Evolutionary conservation across 2,888 invertebrate species (phyloP), one percentile per base, ranked within the genome.

Genomic region (Chrysodeixis includens): DNA sequence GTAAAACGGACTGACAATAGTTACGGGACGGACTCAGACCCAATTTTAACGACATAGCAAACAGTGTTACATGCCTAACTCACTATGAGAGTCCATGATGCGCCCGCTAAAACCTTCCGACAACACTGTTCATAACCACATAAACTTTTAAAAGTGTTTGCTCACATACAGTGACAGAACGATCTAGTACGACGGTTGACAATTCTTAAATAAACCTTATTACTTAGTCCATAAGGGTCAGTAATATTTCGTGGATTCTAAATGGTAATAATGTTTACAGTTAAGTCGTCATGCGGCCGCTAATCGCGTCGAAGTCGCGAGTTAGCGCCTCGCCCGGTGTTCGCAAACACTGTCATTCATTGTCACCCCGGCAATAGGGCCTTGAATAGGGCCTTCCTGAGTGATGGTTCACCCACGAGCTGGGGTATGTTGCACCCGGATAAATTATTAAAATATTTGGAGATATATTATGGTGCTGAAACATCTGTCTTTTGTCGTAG

Each of bases 241-340:
- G 69, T 82, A 81, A 86, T 9, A 58, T 44, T 61, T 78, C 73
- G 68, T 56, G 59, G 61, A 53, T 16, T 63, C 54, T 72, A 59
- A 88, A 91, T 90, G 92, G 93, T 93, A 91, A 93, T 90, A 88
- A 92, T 93, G 93, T 94, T 92, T 93, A 93, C 94, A 92, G 94
- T 94, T 94, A 93, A 88, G 86, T 92, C 93, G 94, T 92, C 94
- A 90, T 92, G 88, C 84, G 74, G 89, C 85, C 85, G 93, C 94
- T 94, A 94, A 93, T 91, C 92, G 91, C 84, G 87, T 86, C 91
- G 90, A 90, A 87, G 92, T 94, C 93, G 91, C 93, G 88, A 86
- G 93, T 95, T 95, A 95, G 93, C 95, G 92, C 93, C 94, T 95
- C 89, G 90, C 94, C 92, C 90, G 94, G 94, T 93, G 94, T 94